Evolutionary conservation across 1,140 invertebrate genomes (phyloP).

Genomic region (Drosophila melanica): DNA sequence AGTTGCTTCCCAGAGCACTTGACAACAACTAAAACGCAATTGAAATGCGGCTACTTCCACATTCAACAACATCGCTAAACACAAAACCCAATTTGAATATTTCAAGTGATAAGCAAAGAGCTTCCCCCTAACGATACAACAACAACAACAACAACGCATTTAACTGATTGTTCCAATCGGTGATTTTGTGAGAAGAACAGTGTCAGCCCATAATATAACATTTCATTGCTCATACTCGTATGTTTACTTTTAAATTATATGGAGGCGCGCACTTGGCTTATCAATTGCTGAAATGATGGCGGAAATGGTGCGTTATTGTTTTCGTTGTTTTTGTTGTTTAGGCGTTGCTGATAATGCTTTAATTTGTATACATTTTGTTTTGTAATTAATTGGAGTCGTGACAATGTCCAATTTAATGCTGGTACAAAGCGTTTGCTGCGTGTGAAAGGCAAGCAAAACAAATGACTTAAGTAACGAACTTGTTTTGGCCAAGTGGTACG

Average conservation of each 20-base stretch:
- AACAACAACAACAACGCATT: slow-evolving; percentile 42
- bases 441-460: slow-evolving; percentile 42
- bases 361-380: slow-evolving; percentile 49
- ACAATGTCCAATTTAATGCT: slow-evolving; percentile 54
- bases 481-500: background rate
- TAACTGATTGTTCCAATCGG: slow-evolving; percentile 79
- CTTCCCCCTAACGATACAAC: slow-evolving; percentile 17
- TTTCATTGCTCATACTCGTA: slow-evolving; percentile 14
- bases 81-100: slow-evolving; percentile 72
- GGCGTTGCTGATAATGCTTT: slow-evolving; percentile 43
- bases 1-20: slow-evolving; percentile 50
- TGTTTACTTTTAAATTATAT: slow-evolving; percentile 33
- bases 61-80: slow-evolving; percentile 48
- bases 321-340: slow-evolving; percentile 22
- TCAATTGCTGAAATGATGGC: slow-evolving; percentile 67
- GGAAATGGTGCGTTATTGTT: slow-evolving; percentile 77
- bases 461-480: slow-evolving; percentile 74
- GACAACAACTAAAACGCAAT: slow-evolving; percentile 66
- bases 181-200: slow-evolving; percentile 70
- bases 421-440: slow-evolving; percentile 24
- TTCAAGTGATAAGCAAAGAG: slow-evolving; percentile 58
- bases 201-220: slow-evolving; percentile 58
- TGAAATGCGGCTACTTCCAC: slow-evolving; percentile 73
- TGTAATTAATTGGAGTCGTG: slow-evolving; percentile 52
- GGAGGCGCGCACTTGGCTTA: slow-evolving; percentile 48